Base-by-base conservation (phyloP, 2,888 invertebrate species). In the Netelia virgata region DNA sequence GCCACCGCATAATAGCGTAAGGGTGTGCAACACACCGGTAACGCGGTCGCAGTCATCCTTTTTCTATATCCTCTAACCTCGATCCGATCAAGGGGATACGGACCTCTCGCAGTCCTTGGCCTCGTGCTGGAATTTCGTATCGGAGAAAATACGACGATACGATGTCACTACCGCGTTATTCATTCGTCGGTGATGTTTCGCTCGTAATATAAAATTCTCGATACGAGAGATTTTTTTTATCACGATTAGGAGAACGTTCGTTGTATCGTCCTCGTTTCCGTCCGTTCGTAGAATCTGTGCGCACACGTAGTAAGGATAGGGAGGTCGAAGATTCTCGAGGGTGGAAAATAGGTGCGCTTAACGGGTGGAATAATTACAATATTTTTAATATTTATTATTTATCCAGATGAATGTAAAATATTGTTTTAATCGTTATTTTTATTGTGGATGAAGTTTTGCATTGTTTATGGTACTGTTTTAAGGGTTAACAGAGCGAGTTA, bases 31-130 rank as follows among this genome's bases (percentile, higher is more conserved):
- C 57, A 72, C 64, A 47, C 47, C 41, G n/a, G 76, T 50, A 66
- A 76, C 76, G 36, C 72, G 66, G 72, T 76, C 72, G 63, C 18
- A 14, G 10, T 63, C 78, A 14, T 70, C 70, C 63, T 63, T 59
- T 59, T 43, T 57, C 57, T 18, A 18, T 57, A 41, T 76, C 16
- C 41, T 47, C 41, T 47, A 76, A 66, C 70, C 36, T 55, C 57
- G 76, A 69, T 69, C 61, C 23, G 73, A 73, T 47, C n/a, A 18
- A 11, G 20, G 47, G 43, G 75, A 69, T 75, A 57, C 57, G n/a
- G 43, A 78, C 18, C 63, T 50, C 63, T 61, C 59, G 20, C 20
- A 59, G 41, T 43, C 11, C 43, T 61, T 14, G 66, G 66, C 59
- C n/a, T 5, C 61, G 6, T 20, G 28, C 55, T 20, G 59, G 63